A percentile compares a stretch with the other conserved stretches of the same genome.
These are phyloP conservation scores for Anhinga rufa DNA, from an alignment of 2,113 vertebrate genomes.

Conservation along the genomic window DNA sequence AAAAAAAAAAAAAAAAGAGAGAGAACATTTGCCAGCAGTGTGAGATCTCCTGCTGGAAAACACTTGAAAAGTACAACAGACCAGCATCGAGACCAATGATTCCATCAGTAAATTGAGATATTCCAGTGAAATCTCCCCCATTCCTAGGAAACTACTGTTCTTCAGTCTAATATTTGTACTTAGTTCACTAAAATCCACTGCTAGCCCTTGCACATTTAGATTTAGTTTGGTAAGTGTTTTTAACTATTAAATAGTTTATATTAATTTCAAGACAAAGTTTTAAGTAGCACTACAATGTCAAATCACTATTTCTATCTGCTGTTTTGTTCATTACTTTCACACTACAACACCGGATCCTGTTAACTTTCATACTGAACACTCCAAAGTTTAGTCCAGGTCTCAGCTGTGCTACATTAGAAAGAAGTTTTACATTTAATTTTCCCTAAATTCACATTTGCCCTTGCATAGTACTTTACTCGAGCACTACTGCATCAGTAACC, in stretches of 20 bases:
- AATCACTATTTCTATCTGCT: neutral
- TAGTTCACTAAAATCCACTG: neutral
- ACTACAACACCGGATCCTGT: neutral
- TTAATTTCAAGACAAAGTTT: neutral
- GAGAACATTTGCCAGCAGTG: neutral
- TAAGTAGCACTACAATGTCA: neutral
- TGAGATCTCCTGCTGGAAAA: neutral
- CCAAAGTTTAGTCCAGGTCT: neutral
- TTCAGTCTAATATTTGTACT: neutral
- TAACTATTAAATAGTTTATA: neutral
- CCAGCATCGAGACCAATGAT: neutral
- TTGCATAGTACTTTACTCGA: neutral
- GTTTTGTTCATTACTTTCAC: neutral
- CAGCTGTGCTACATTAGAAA: neutral
- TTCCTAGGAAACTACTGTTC: neutral
- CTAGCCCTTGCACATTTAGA: neutral
- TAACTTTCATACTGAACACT: neutral
- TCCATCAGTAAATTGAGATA: neutral
- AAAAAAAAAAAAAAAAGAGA: neutral
- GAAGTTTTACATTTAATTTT: neutral
- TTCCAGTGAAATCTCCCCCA: neutral
- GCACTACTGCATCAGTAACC: neutral
- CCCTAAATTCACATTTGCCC: neutral
- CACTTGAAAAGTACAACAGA: neutral
- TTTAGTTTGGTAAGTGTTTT: too few species aligned